phyloP scores from a whole-genome alignment of 2,113 vertebrate species.

The Pachycephala philippinensis region DNA sequence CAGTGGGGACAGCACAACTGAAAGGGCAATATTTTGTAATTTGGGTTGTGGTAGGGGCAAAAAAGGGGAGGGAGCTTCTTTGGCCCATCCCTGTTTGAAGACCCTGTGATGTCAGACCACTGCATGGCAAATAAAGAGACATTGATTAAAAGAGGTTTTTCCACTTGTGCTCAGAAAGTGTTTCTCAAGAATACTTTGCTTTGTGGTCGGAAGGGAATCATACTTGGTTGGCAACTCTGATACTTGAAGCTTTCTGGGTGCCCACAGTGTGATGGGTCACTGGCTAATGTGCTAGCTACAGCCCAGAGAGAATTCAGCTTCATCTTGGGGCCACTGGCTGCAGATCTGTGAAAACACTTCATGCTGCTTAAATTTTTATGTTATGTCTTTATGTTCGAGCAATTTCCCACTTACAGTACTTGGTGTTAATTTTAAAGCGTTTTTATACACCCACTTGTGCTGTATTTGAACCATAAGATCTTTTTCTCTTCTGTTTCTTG shows the following conservation, averaged over 20 bases:
- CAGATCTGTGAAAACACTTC: not conserved
- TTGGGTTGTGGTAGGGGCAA: not conserved
- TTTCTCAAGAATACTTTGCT: not conserved
- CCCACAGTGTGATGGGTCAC: not conserved
- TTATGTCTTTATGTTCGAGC: not conserved
- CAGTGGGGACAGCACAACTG: not conserved
- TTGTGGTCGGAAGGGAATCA: not conserved
- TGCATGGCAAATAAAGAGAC: not conserved
- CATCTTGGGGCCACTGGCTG: not conserved
- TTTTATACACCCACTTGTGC: not conserved
- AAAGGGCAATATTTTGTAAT: not conserved
- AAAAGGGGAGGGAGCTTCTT: not conserved
- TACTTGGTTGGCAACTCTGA: not conserved
- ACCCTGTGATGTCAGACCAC: not conserved
- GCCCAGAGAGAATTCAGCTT: not conserved
- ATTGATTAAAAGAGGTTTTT: not conserved
- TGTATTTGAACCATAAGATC: not conserved
- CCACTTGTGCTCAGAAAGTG: not conserved
- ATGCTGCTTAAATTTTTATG: not conserved
- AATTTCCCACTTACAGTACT: not conserved
- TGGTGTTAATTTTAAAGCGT: constrained; percentile 7
- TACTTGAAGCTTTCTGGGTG: not conserved
- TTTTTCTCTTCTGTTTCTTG: constrained; percentile 7
- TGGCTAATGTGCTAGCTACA: not conserved
- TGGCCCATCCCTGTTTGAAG: not conserved